Conservation (phyloP, 2,113 vertebrate genomes). For the Hippocampus guttulatus region DNA sequence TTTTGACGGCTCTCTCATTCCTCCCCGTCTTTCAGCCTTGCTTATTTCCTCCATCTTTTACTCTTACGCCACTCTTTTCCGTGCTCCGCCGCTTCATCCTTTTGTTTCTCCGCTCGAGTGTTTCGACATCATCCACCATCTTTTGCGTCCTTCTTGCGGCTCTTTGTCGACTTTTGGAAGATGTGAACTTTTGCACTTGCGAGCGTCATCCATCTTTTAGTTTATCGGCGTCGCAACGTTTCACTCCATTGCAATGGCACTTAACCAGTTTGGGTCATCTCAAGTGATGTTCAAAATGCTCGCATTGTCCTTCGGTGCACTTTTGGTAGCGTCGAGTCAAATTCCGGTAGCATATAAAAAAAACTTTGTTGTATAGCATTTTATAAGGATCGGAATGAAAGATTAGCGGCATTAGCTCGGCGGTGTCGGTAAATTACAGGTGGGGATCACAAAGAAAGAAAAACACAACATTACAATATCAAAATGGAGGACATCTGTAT, state of each 20-base stretch:
- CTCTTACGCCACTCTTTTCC: conserved; percentile 44
- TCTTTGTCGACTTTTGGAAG: conserved; percentile 37
- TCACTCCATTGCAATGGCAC: not conserved
- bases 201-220: conserved; percentile 29
- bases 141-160: conserved; percentile 23
- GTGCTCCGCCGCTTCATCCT: conserved; percentile 28
- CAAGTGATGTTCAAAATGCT: not conserved
- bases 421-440: not conserved
- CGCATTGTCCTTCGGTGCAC: not conserved
- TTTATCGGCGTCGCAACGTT: conserved; percentile 8
- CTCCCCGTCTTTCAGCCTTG: conserved; percentile 61
- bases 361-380: not conserved
- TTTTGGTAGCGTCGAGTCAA: not conserved
- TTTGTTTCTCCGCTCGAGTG: conserved; percentile 38
- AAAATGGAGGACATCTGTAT: not conserved
- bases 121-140: conserved; percentile 31
- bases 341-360: not conserved
- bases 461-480: not conserved
- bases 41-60: conserved; percentile 67
- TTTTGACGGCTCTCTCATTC: conserved; percentile 68
- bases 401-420: not conserved
- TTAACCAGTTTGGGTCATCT: not conserved
- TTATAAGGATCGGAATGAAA: not conserved
- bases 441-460: not conserved
- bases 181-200: conserved; percentile 44